phyloP scores from a whole-genome alignment of 2,113 vertebrate genomes.

The Ondatra zibethicus region DNA sequence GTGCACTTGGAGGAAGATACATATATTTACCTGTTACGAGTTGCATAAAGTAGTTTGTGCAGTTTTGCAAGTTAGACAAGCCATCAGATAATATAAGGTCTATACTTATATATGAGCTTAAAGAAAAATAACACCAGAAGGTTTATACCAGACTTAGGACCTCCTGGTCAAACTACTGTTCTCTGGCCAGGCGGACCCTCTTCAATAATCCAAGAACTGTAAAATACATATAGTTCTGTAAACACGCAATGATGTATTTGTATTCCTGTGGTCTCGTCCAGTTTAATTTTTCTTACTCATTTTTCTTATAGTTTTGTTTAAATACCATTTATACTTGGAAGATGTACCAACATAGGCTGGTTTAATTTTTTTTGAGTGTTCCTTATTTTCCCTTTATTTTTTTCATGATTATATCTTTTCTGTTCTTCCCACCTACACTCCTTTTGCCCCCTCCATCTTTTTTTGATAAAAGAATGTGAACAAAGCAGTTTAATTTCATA shows the following conservation, averaged over 20 bases:
- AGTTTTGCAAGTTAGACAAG: not conserved
- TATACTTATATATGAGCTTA: not conserved
- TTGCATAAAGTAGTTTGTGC: not conserved
- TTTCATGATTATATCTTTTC: too few relatives aligned
- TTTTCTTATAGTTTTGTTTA: not conserved
- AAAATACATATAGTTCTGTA: not conserved
- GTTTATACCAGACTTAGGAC: not conserved
- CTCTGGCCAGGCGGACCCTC: not conserved
- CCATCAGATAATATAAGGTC: not conserved
- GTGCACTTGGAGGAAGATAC: not conserved
- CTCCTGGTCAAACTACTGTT: not conserved
- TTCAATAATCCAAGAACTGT: not conserved
- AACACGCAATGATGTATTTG: not conserved
- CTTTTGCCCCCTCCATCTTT: not conserved
- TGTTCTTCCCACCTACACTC: not conserved
- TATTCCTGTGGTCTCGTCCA: not conserved
- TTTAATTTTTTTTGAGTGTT: not conserved
- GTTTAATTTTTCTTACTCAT: not conserved
- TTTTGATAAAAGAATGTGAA: not conserved
- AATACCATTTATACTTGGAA: not conserved
- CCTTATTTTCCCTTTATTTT: not conserved
- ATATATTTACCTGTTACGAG: not conserved
- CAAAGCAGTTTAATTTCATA: not conserved
- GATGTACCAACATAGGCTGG: not conserved
- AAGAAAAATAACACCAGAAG: not conserved